Conservation (phyloP, 2,797 vertebrate genomes). For the Oreochromis mossambicus region DNA sequence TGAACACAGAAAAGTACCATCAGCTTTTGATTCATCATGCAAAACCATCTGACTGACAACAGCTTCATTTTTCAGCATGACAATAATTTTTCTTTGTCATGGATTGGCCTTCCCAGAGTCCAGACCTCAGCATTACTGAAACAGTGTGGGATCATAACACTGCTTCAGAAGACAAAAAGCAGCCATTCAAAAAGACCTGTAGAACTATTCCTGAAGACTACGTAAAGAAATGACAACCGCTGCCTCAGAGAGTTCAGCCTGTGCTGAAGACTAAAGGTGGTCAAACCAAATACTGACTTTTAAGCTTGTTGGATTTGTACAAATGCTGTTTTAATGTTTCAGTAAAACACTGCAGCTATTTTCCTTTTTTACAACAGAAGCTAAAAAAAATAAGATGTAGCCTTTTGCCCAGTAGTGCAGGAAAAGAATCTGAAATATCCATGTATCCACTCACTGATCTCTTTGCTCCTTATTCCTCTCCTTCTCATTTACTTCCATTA, state of each 20-base stretch:
- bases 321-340: not conserved
- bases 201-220: not conserved
- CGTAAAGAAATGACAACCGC: fast-evolving
- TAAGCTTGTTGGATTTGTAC: not conserved
- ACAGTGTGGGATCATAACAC: not conserved
- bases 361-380: not conserved
- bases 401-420: not conserved
- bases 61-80: not conserved
- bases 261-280: not conserved
- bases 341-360: not conserved
- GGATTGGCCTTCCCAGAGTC: not conserved
- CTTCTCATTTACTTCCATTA: not conserved
- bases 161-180: too few species aligned
- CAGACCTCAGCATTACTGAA: not conserved
- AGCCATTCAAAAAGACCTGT: not conserved
- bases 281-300: not conserved
- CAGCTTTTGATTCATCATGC: not conserved
- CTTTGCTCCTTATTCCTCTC: not conserved
- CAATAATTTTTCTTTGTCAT: not conserved
- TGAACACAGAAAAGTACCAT: not conserved
- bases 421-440: not conserved
- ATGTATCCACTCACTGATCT: not conserved
- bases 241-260: not conserved
- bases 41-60: not conserved
- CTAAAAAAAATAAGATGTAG: not conserved